Evolutionary conservation across 92 coral and sea anemone genomes (phyloP), one percentile per base, ranked within the genome.

Genomic region (Montipora capitata): DNA sequence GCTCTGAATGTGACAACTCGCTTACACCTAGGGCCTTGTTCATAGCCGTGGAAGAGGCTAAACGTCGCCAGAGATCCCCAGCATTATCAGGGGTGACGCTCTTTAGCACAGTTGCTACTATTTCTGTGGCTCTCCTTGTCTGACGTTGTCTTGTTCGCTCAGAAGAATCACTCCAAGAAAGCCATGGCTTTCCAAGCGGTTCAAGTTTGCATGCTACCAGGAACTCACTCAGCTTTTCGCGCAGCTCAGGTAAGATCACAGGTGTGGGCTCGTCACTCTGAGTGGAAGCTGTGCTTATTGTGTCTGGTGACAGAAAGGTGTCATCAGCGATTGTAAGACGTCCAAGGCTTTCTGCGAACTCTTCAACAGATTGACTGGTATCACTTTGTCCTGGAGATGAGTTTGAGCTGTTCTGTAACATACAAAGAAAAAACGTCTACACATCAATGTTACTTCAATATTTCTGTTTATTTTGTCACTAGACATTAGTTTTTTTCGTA

Each of bases 161-260:
- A 45, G 74, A 3, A 20, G 64, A 79, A 64, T 66, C 64, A 42
- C 84, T 79, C 61, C 63, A 65, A 14, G n/a, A 7, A 8, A 87
- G n/a, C 91, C 91, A 87, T 52, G 45, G 63, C 17, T 20, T 87
- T 66, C 45, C 72, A n/a, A 87, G 59, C 7, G 91, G 86, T 73
- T 20, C 72, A 9, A 87, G 27, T n/a, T 72, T 58, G 58, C 87
- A 80, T 7, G 86, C 77, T 20, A 72, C 20, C 38, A 87, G 74
- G 15, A 80, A 87, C 59, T 71, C 87, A 44, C 64, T 87, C 38
- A 80, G 91, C 74, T 44, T 71, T n/a, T 39, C 6, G 81, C 64
- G 74, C 16, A 10, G 74, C 16, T 69, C 16, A 2, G 49, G 8
- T 40, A 42, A 6, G 39, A 42, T 77, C 17, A 42, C 63, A 15